Conservation (phyloP, 2,797 vertebrate genomes). For the Poecilia picta region DNA sequence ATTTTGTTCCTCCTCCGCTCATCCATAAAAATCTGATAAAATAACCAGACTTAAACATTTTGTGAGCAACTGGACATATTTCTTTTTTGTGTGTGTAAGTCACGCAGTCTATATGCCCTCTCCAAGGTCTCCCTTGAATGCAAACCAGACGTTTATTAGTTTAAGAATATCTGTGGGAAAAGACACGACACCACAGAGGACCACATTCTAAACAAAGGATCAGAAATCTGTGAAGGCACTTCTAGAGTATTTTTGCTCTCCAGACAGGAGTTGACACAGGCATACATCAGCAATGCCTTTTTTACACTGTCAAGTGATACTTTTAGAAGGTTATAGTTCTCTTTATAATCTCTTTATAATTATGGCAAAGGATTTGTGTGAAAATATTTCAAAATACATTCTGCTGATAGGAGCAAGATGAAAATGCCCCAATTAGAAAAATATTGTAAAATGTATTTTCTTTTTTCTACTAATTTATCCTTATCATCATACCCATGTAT, state of each 20-base stretch:
- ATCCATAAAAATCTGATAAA: constrained; percentile 63
- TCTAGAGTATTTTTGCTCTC: constrained; percentile 53
- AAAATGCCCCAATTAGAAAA: background rate
- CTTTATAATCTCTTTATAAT: no score
- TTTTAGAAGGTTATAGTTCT: constrained; percentile 69
- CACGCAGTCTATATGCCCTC: constrained; percentile 12
- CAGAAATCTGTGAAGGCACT: constrained; percentile 57
- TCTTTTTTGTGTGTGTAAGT: constrained; percentile 44
- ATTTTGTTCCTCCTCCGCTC: constrained; percentile 40
- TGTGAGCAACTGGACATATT: constrained; percentile 46
- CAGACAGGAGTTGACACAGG: constrained; percentile 52
- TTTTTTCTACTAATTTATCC: background rate
- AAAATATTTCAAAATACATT: constrained; percentile 63
- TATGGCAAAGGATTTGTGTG: constrained; percentile 64
- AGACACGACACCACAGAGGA: constrained; percentile 39
- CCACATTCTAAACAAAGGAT: constrained; percentile 57
- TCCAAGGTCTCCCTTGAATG: constrained; percentile 45
- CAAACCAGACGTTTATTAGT: constrained; percentile 70
- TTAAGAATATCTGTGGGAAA: constrained; percentile 55
- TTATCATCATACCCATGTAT: background rate
- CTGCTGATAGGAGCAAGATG: constrained; percentile 37
- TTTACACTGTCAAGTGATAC: constrained; percentile 69
- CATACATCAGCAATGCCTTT: constrained; percentile 62
- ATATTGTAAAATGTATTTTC: background rate
- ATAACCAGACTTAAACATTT: constrained; percentile 63